These are phyloP conservation scores for Eulithis testata DNA, from an alignment of 2,888 invertebrate genomes.

Conservation along the genomic window DNA sequence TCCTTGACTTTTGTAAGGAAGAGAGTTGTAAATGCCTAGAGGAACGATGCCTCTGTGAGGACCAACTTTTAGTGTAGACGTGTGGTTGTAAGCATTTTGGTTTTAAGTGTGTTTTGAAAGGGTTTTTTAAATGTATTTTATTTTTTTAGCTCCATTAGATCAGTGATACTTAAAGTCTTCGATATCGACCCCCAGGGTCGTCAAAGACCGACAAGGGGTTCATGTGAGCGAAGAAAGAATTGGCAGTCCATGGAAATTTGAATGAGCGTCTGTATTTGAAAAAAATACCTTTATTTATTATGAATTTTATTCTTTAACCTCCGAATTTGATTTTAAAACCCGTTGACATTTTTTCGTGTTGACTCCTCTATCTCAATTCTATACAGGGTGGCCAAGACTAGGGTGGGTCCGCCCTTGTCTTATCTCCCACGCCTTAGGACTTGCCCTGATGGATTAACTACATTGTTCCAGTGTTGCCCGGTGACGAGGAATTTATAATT, in stretches of 20 bases:
- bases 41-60: slow-evolving; percentile 38
- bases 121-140: too few relatives aligned
- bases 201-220: too few relatives aligned
- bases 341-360: slow-evolving; percentile 9
- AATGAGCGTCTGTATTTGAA: too few relatives aligned
- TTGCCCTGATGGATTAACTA: slow-evolving; percentile 82
- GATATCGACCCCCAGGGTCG: too few relatives aligned
- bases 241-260: too few relatives aligned
- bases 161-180: too few relatives aligned
- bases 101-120: too few relatives aligned
- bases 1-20: slow-evolving; percentile 16
- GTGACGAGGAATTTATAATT: slow-evolving; percentile 84
- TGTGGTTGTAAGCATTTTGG: neutral
- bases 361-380: slow-evolving; percentile 45
- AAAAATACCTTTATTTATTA: too few relatives aligned
- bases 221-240: too few relatives aligned
- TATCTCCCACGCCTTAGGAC: slow-evolving; percentile 82
- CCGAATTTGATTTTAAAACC: neutral
- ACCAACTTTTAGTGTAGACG: neutral
- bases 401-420: slow-evolving; percentile 78
- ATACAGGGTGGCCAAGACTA: slow-evolving; percentile 70
- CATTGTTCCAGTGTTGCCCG: slow-evolving; percentile 79
- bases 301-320: neutral
- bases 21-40: slow-evolving; percentile 46
- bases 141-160: too few relatives aligned